Conservation (phyloP, 2,888 invertebrate species). For the Polymixis lichenea region DNA sequence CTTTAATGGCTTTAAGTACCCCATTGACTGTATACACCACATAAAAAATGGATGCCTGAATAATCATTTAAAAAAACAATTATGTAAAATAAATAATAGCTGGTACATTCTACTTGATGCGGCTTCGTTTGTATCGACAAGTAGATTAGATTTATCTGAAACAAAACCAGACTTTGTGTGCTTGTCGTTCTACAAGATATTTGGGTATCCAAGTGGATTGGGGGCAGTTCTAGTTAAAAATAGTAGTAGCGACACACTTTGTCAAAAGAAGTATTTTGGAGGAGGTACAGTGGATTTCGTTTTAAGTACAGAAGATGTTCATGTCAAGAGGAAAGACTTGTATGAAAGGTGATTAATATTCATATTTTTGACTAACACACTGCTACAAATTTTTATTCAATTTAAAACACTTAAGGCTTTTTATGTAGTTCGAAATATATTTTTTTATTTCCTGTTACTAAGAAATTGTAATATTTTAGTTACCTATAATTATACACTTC, state of each 20-base stretch:
- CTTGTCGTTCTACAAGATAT: slow-evolving; percentile 99
- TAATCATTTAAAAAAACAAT: slow-evolving; percentile 78
- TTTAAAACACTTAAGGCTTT: background rate
- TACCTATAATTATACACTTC: background rate
- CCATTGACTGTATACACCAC: slow-evolving; percentile 92
- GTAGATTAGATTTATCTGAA: slow-evolving; percentile 93
- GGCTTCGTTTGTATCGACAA: slow-evolving; percentile 95
- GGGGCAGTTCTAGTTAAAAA: slow-evolving; percentile 96
- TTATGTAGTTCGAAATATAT: background rate
- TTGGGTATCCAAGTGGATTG: slow-evolving; percentile 98
- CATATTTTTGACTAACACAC: background rate
- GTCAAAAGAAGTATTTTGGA: slow-evolving; percentile 95
- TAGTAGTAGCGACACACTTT: slow-evolving; percentile 90
- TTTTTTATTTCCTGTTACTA: background rate
- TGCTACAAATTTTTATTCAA: background rate
- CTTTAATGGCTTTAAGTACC: slow-evolving; percentile 98
- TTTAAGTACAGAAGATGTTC: slow-evolving; percentile 93
- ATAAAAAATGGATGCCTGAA: slow-evolving; percentile 91
- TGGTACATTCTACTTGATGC: slow-evolving; percentile 97
- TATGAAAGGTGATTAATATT: slow-evolving; percentile 92
- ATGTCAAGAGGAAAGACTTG: slow-evolving; percentile 92
- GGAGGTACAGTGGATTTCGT: slow-evolving; percentile 98
- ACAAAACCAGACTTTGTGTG: slow-evolving; percentile 96
- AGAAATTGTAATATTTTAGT: background rate
- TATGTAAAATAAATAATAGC: slow-evolving; percentile 83